phyloP scores from a whole-genome alignment of 2,797 vertebrate species.

The Anabacerthia variegaticeps region DNA sequence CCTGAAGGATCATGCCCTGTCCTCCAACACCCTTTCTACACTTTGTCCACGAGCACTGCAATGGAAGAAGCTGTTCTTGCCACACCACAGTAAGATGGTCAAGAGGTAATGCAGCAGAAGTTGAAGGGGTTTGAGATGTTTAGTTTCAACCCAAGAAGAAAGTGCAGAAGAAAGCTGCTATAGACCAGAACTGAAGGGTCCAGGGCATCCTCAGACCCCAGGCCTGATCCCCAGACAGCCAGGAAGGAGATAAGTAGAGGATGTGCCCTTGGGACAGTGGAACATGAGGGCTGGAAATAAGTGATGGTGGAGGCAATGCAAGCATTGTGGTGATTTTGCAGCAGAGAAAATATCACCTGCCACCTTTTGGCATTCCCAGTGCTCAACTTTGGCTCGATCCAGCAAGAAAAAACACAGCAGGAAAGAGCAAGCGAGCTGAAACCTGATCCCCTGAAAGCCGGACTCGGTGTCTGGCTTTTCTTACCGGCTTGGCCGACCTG shows the following conservation, averaged over 20 bases:
- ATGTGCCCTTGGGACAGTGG: not conserved
- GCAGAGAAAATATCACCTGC: slow-evolving; percentile 38
- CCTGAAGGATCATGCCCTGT: not conserved
- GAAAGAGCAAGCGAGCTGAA: slow-evolving; percentile 60
- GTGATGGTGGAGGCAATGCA: not conserved
- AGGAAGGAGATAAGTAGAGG: not conserved
- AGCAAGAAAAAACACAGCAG: slow-evolving; percentile 34
- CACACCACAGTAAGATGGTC: not conserved
- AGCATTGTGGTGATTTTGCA: not conserved
- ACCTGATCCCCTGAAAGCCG: slow-evolving; percentile 53
- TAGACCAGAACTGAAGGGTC: not conserved
- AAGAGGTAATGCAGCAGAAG: not conserved
- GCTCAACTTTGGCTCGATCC: not conserved
- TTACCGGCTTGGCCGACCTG: slow-evolving; percentile 55
- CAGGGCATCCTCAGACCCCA: not conserved
- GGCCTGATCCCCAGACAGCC: not conserved
- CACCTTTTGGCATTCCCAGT: not conserved
- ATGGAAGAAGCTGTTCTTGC: not conserved
- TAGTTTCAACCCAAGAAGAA: not conserved
- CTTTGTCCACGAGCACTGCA: rapidly evolving
- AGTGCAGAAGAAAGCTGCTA: not conserved
- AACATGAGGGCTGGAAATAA: not conserved
- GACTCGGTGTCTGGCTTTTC: slow-evolving; percentile 46
- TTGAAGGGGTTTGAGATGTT: not conserved
- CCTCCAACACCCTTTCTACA: not conserved